phyloP scores from a whole-genome alignment of 2,797 vertebrate species.

The Sibirionetta formosa region DNA sequence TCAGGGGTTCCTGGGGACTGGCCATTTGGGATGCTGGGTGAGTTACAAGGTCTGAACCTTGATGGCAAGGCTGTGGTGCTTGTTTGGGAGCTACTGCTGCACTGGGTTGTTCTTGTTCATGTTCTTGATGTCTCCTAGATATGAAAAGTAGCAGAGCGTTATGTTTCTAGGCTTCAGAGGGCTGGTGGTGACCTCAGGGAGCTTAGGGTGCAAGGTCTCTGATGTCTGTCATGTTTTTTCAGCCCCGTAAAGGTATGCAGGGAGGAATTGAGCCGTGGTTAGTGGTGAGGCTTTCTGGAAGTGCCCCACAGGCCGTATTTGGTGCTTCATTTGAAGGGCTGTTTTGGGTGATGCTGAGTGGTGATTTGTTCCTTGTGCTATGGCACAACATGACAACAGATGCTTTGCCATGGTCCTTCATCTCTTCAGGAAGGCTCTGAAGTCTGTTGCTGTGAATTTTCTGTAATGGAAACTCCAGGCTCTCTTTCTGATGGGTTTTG shows the following conservation, averaged over 20 bases:
- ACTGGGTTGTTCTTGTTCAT: not conserved
- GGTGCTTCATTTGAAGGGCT: not conserved
- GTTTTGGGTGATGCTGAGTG: not conserved
- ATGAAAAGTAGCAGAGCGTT: not conserved
- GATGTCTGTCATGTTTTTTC: not conserved
- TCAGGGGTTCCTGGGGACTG: not conserved
- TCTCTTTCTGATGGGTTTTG: slow-evolving; percentile 20
- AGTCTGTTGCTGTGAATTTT: not conserved
- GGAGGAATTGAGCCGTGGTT: not conserved
- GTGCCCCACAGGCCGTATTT: accelerated
- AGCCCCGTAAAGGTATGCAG: accelerated
- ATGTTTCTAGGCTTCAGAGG: not conserved
- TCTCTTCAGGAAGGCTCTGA: slow-evolving; percentile 9
- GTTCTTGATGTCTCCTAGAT: not conserved
- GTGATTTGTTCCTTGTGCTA: not conserved
- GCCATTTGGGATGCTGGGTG: not conserved
- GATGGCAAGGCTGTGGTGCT: not conserved
- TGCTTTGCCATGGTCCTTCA: not conserved
- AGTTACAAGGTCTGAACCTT: not conserved
- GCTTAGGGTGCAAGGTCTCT: not conserved
- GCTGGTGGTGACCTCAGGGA: not conserved
- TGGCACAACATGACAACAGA: not conserved
- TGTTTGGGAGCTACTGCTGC: not conserved
- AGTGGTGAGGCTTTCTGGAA: not conserved
- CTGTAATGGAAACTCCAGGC: not conserved